Conservation (phyloP, 2,797 vertebrate species). For the Serranus cabrilla region DNA sequence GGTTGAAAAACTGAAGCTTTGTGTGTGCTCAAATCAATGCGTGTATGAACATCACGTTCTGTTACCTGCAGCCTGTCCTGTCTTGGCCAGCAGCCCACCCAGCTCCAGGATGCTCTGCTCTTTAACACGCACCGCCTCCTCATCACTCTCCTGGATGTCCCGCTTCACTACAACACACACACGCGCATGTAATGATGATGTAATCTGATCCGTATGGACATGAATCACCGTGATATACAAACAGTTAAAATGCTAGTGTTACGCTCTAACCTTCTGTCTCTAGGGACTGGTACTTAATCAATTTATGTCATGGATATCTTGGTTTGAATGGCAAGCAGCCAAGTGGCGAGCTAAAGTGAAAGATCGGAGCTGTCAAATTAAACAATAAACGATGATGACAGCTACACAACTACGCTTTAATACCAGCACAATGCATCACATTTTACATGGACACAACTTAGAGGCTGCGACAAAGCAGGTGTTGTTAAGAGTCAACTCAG, state of each 20-base stretch:
- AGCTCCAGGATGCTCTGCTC: slow-evolving; percentile 99
- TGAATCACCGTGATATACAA: slow-evolving; percentile 17
- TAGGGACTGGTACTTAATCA: background rate
- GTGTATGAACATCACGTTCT: background rate
- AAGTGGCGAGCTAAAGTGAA: slow-evolving; percentile 23
- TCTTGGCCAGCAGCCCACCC: slow-evolving; percentile 94
- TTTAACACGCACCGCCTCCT: slow-evolving; percentile 96
- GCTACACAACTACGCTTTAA: background rate
- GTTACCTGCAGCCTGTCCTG: slow-evolving; percentile 96
- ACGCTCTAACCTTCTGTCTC: background rate
- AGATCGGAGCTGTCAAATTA: slow-evolving; percentile 17
- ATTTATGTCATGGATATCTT: background rate
- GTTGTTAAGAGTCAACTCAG: background rate
- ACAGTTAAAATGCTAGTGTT: slow-evolving; percentile 7
- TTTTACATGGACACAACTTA: background rate
- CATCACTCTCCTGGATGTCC: slow-evolving; percentile 95
- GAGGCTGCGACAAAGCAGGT: background rate
- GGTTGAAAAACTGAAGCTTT: background rate
- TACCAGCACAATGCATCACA: background rate
- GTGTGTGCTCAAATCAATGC: background rate
- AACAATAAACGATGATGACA: slow-evolving; percentile 21
- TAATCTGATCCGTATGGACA: slow-evolving; percentile 22
- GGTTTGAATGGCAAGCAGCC: slow-evolving; percentile 32
- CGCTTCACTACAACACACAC: slow-evolving; percentile 90
- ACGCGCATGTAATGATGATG: slow-evolving; percentile 5